phyloP scores from a whole-genome alignment of 2,888 invertebrate species.

The Eucriotettix oculatus region DNA sequence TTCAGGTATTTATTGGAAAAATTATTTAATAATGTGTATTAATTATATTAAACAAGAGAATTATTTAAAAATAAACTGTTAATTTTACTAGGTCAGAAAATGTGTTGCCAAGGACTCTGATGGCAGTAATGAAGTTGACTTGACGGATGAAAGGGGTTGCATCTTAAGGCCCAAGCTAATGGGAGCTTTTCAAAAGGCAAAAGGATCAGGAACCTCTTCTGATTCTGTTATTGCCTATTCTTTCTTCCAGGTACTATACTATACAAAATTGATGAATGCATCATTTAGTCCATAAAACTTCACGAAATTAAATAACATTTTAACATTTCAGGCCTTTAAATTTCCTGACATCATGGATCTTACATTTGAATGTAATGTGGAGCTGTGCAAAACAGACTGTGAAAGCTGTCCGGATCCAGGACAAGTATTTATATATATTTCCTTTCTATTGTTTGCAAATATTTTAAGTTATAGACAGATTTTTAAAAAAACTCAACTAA shows the following conservation, averaged over 20 bases:
- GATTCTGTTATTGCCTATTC: constrained; percentile 62
- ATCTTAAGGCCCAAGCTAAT: constrained; percentile 63
- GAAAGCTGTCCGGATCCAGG: constrained; percentile 49
- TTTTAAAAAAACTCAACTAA: neutral
- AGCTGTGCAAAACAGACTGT: constrained; percentile 64
- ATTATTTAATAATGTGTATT: no score
- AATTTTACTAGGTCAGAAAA: constrained; percentile 38
- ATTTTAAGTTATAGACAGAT: neutral
- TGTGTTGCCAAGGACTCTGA: constrained; percentile 57
- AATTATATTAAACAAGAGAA: neutral
- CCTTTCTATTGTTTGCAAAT: no score
- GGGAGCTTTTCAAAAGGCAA: constrained; percentile 66
- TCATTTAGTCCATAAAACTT: neutral
- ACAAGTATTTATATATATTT: constrained; percentile 25
- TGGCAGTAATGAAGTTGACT: constrained; percentile 43
- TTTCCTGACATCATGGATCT: constrained; percentile 75
- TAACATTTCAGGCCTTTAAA: constrained; percentile 43
- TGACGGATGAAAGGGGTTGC: constrained; percentile 62
- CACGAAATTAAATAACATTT: neutral
- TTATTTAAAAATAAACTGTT: neutral
- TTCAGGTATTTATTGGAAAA: constrained; percentile 25
- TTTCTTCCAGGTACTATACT: constrained; percentile 36
- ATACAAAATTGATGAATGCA: no score
- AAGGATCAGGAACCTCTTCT: constrained; percentile 52
- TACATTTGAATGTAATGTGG: constrained; percentile 65